Percentiles rank a stretch among this genome's conserved stretches.
Conservation (phyloP, 2,113 vertebrate species). For the Paradoxurus hermaphroditus region DNA sequence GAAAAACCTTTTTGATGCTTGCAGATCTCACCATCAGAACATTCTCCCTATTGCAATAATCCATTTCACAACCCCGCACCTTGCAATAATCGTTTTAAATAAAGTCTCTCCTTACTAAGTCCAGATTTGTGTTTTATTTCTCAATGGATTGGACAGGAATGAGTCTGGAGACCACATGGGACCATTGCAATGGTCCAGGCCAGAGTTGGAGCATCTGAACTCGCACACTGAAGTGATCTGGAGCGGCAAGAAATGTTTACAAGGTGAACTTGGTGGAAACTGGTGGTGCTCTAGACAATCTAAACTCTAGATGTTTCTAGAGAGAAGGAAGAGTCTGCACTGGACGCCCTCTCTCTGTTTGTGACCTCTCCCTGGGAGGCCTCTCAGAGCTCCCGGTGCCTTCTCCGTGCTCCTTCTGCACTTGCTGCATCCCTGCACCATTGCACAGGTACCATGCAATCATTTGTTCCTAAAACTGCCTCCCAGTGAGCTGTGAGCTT, state of each 20-base stretch:
- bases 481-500: neutral
- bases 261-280: neutral
- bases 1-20: neutral
- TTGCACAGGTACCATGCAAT: fast-evolving
- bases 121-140: neutral
- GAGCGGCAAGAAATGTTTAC: neutral
- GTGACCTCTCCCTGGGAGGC: neutral
- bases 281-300: neutral
- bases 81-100: neutral
- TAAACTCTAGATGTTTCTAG: neutral
- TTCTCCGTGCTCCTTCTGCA: neutral
- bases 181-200: neutral
- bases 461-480: neutral
- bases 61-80: neutral
- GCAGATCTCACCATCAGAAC: fast-evolving
- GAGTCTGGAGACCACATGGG: neutral
- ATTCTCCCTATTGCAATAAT: neutral
- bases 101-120: neutral
- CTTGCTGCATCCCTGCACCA: no score
- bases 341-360: fast-evolving
- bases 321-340: neutral
- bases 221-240: no score
- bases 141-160: neutral
- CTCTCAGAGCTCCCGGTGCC: neutral
- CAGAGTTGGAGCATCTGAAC: neutral